These are phyloP conservation scores for Siniperca obscura DNA, from an alignment of 2,797 vertebrate genomes.

Conservation along the genomic window DNA sequence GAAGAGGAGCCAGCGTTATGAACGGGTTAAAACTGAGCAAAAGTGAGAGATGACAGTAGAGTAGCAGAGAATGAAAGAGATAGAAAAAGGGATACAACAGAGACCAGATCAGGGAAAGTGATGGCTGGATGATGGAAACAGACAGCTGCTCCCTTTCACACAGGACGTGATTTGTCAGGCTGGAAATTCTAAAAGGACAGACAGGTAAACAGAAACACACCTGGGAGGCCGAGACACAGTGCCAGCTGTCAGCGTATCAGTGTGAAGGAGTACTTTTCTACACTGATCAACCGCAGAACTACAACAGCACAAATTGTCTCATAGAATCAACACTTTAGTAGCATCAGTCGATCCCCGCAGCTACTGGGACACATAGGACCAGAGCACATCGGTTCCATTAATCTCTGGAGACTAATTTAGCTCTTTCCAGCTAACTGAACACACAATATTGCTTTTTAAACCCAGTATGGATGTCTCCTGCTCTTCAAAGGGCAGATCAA, in stretches of 20 bases:
- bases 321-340: constrained; percentile 43
- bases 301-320: constrained; percentile 56
- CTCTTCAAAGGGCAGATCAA: constrained; percentile 41
- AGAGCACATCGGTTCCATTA: not conserved
- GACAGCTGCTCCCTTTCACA: constrained; percentile 15
- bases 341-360: constrained; percentile 39
- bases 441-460: constrained; percentile 19
- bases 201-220: constrained; percentile 23
- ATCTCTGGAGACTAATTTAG: not conserved
- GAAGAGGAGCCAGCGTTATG: constrained; percentile 86
- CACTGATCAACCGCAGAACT: constrained; percentile 37
- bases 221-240: not conserved
- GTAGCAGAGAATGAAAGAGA: constrained; percentile 31
- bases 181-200: not conserved
- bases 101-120: constrained; percentile 30
- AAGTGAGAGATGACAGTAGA: constrained; percentile 5
- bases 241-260: constrained; percentile 38
- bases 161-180: constrained; percentile 3
- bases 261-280: constrained; percentile 11
- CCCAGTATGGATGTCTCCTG: constrained; percentile 34
- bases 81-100: not conserved
- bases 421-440: constrained; percentile 8
- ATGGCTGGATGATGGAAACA: not conserved
- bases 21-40: constrained; percentile 37
- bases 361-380: constrained; percentile 18